These are phyloP conservation scores for Zeugodacus cucurbitae DNA, from an alignment of 1,140 invertebrate species.

Conservation along the genomic window DNA sequence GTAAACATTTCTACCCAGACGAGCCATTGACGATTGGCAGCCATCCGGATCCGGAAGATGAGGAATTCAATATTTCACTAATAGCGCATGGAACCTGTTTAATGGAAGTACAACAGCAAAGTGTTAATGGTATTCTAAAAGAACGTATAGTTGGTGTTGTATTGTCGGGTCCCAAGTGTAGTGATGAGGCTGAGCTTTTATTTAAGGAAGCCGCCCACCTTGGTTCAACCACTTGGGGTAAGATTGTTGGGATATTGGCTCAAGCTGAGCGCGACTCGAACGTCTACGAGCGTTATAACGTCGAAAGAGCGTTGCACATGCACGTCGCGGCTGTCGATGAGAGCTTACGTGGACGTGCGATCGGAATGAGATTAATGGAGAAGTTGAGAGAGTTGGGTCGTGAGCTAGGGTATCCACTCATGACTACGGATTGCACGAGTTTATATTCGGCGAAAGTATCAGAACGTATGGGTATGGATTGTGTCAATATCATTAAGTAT, in stretches of 20 bases:
- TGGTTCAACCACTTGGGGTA: slow-evolving; percentile 7
- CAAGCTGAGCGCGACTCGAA: background rate
- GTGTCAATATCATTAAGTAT: slow-evolving; percentile 47
- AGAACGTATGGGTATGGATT: slow-evolving; percentile 49
- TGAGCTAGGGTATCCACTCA: slow-evolving; percentile 24
- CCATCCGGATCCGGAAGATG: slow-evolving; percentile 36
- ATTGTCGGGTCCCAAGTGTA: slow-evolving; percentile 41
- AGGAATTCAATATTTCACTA: slow-evolving; percentile 36
- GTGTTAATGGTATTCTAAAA: background rate
- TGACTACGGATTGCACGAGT: slow-evolving; percentile 55
- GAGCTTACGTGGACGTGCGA: slow-evolving; percentile 29
- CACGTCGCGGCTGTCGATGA: slow-evolving; percentile 42
- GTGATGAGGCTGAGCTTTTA: slow-evolving; percentile 40
- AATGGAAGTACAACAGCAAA: background rate
- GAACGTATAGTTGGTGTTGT: slow-evolving; percentile 37
- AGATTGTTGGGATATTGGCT: background rate
- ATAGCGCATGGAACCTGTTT: slow-evolving; percentile 30
- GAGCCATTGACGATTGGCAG: slow-evolving; percentile 43
- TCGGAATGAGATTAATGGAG: slow-evolving; percentile 41
- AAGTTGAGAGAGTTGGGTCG: slow-evolving; percentile 2
- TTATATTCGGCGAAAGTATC: slow-evolving; percentile 51
- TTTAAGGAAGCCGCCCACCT: background rate
- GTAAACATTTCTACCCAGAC: slow-evolving; percentile 40
- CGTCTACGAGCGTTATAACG: background rate
- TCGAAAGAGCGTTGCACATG: slow-evolving; percentile 37